A percentile compares a stretch with the other conserved stretches of the same genome.
These are phyloP conservation scores for Bimastos eiseni DNA, from an alignment of 2,888 invertebrate genomes.

Conservation along the genomic window DNA sequence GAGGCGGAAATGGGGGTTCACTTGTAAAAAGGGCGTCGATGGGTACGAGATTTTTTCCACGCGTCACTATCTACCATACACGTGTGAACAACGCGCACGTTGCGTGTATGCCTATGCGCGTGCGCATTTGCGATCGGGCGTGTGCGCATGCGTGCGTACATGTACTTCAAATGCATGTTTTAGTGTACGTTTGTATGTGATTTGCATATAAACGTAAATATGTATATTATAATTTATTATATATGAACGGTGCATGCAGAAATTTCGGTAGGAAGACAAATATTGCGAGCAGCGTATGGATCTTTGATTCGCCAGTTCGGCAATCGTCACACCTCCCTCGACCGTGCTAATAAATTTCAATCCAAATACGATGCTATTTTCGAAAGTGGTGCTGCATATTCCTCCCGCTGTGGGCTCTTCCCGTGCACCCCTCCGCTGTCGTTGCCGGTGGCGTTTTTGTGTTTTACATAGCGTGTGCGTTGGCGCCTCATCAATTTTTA, in stretches of 20 bases:
- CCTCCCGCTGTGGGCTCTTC: background rate
- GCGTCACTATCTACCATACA: too few relatives aligned
- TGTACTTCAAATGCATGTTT: too few relatives aligned
- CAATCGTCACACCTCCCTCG: background rate
- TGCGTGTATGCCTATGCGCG: too few relatives aligned
- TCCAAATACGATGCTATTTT: background rate
- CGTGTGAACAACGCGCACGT: too few relatives aligned
- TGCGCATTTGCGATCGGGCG: too few relatives aligned
- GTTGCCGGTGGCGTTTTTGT: background rate
- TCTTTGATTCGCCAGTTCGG: background rate
- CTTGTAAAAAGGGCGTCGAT: too few relatives aligned
- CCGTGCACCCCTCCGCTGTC: background rate
- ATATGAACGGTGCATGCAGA: too few relatives aligned
- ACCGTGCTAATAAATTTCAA: conserved; percentile 13
- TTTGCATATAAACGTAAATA: too few relatives aligned
- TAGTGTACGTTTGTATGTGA: background rate
- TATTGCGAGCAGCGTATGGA: background rate
- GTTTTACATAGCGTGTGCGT: background rate
- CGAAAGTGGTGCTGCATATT: background rate
- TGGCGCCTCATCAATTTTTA: conserved; percentile 14
- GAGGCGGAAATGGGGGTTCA: too few relatives aligned
- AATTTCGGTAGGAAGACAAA: background rate
- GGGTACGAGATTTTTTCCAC: too few relatives aligned
- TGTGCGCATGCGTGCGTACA: too few relatives aligned
- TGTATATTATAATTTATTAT: too few relatives aligned